Evolutionary conservation across 2,797 vertebrate species (phyloP).

Genomic region (Furcifer pardalis): DNA sequence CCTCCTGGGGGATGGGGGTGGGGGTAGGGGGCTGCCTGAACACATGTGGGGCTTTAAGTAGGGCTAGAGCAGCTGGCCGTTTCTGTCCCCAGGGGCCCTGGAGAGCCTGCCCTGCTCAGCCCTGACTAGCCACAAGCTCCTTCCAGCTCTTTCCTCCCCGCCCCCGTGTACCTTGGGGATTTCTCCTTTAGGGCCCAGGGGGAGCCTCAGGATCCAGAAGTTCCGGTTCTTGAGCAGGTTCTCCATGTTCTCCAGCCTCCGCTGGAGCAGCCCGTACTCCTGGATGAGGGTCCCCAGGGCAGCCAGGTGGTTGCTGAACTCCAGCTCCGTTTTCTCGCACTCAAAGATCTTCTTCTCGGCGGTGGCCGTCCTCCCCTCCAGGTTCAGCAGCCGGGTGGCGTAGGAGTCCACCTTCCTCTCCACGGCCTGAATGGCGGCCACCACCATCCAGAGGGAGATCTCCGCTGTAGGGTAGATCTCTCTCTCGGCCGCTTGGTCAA

Average conservation of each 20-base stretch:
- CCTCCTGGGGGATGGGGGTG: too few relatives aligned
- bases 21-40: too few relatives aligned
- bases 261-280: slow-evolving; percentile 71
- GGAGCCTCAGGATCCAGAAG: slow-evolving; percentile 77
- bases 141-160: accelerated
- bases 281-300: slow-evolving; percentile 74
- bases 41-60: too few relatives aligned
- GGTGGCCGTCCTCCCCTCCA: slow-evolving; percentile 59
- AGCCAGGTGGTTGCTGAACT: slow-evolving; percentile 66
- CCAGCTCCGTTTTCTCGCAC: slow-evolving; percentile 65
- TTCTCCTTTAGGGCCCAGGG: slow-evolving; percentile 65
- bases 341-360: slow-evolving; percentile 67
- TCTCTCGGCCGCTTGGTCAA: slow-evolving; percentile 63
- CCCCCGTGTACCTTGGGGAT: slow-evolving; percentile 69
- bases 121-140: not conserved
- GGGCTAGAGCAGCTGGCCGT: too few relatives aligned
- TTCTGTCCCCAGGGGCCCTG: too few relatives aligned
- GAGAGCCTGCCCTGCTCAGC: too few relatives aligned
- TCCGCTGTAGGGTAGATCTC: slow-evolving; percentile 64
- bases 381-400: slow-evolving; percentile 66
- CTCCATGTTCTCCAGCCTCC: slow-evolving; percentile 75
- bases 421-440: slow-evolving; percentile 69
- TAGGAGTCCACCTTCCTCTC: slow-evolving; percentile 71
- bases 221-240: slow-evolving; percentile 78
- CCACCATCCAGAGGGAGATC: slow-evolving; percentile 69